Evolutionary conservation across 2,888 invertebrate genomes (phyloP), one percentile per base, ranked within the genome.

Genomic region (Leucophenga maculata): DNA sequence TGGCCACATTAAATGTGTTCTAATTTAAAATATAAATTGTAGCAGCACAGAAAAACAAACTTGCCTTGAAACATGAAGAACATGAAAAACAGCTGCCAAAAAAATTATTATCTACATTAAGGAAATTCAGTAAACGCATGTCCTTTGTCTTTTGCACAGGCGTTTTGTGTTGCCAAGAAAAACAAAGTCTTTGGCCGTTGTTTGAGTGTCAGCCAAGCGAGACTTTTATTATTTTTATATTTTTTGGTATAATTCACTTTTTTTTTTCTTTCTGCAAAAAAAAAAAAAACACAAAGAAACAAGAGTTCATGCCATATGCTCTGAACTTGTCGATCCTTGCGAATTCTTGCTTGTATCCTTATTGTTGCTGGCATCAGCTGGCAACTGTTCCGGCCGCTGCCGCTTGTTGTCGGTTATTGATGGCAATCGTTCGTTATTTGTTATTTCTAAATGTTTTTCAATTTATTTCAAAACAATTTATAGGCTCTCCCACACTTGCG

Each of bases 401-500:
- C 14, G 57, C 44, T 65, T 82, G 79, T 79, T 83, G 77, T 83
- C 79, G 83, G 81, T 80, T 80, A 80, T 80, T 80, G 80, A 83
- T 80, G 78, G 77, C 80, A 54, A 52, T 39, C 32, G 57, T 50
- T 57, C 60, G 60, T 54, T 52, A 50, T 68, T 62, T 72, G 78
- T 73, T 70, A 68, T 72, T 73, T 80, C 80, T 82, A 80, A 83
- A 83, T 83, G 80, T 82, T 80, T 80, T 80, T 83, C 80, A 83
- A 80, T 80, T 83, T 80, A 80, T 80, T 80, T 83, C 80, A 73
- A 74, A 73, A 78, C 74, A 80, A 80, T 83, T 80, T 83, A 82
- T 83, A 78, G 83, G 78, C 77, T 6, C 62, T 48, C 20, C 3
- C 48, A 26, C 62, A 39, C 11, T 11, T 39, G 39, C 11, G 22